Evolutionary conservation across 2,797 vertebrate genomes (phyloP), one percentile per base, ranked within the genome.

Genomic region (Sebastolobus alascanus): DNA sequence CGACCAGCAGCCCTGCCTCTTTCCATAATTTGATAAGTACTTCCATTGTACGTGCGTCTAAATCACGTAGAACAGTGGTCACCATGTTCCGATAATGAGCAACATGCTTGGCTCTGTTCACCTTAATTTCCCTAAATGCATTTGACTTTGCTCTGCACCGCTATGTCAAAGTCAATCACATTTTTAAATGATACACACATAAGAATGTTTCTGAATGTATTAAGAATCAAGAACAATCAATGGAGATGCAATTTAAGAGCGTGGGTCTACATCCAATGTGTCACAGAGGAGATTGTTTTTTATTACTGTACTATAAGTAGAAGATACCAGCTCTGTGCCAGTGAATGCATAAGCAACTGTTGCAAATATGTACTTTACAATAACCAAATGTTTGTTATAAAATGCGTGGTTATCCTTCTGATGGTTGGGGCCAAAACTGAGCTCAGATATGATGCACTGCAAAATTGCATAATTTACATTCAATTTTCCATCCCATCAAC

Each of bases 41-140:
- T 25, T 61, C 16, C 5, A 3, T 1, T 31, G 13, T 29, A 29
- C 4, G 27, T 64, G 12, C 33, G 6, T 64, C 13, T 60, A 27
- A n/a, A 1, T 55, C 18, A 50, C 11, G 0, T 7, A 7, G 7
- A 18, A 31, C 1, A 65, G 11, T 33, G 31, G 52, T 80, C 68
- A 22, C 7, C 20, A 46, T 73, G 27, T 61, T 46, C n/a, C 71
- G 46, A 6, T 85, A 77, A 82, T 64, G 56, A 77, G 56, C 60
- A 79, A 64, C 77, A 90, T 65, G 27, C 56, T 72, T 6, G 16
- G 33, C 22, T 74, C 77, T 75, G 66, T 18, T 71, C 16, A 3
- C 3, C 7, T 16, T 20, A 38, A 73, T 58, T 46, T 20, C 59
- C 46, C 52, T 9, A 16, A 3, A 31, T 22, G 4, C 22, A 10